Base-by-base conservation (phyloP, 2,888 invertebrate species). In the Dryomyza anilis region DNA sequence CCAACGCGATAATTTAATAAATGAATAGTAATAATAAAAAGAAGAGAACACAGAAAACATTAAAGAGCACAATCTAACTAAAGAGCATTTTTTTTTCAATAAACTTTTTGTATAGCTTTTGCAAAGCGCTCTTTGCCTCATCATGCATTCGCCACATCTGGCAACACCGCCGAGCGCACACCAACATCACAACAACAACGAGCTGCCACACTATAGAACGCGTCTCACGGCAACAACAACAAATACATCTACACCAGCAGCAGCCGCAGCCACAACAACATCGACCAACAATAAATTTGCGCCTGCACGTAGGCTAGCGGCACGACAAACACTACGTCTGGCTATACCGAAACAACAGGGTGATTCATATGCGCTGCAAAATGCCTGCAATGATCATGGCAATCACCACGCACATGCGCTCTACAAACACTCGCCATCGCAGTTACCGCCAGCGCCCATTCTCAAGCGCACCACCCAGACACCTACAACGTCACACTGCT, bases 301-400 rank as follows among this genome's bases (percentile, higher is more conserved):
- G 81, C 82, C 82, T 77, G 78, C 81, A 76, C 82, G 83, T 75
- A 79, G 82, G 65, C 79, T 82, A 72, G 82, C 82, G 25, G 82
- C 83, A 1, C 72, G 83, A 8, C 82, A 82, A 71, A 82, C 82
- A 14, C 67, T 83, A 21, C 81, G 83, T 2, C 71, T 83, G 68
- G 82, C 82, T 14, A 83, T 83, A 74, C 82, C 82, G 56, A 83
- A 83, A 65, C 77, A 77, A 73, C 80, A 77, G 73, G 77, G 76
- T 69, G 81, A 81, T 52, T 69, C 76, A 4, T 27, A 66, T 65
- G 53, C 30, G 1, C 30, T 58, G 1, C 27, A 66, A 61, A 55
- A 70, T 53, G 64, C 67, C 39, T 59, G 61, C 45, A 66, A 52
- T 66, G n/a, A n/a, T n/a, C n/a, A n/a, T n/a, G 61, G 58, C 68